Evolutionary conservation across 2,888 invertebrate genomes (phyloP), one percentile per base, ranked within the genome.

Genomic region (Zelleria hepariella): DNA sequence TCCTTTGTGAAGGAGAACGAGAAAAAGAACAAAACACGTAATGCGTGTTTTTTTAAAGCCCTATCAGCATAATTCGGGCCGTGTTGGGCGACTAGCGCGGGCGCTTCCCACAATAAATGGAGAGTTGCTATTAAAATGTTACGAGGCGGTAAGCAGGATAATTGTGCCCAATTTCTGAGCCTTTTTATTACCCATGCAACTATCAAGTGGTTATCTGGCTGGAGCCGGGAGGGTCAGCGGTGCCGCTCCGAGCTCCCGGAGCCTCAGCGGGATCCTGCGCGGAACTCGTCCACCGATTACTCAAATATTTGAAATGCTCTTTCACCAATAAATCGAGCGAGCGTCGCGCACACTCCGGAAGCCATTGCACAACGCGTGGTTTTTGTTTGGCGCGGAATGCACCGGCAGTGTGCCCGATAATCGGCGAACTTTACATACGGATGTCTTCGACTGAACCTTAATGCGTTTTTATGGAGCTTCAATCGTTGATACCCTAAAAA

Each of bases 151-250:
- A 81, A 80, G 74, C 79, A 77, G 69, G 73, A 75, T 86, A 85
- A 86, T 86, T 85, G 85, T 80, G 70, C 80, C 80, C 85, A 85
- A 85, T 85, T 86, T 83, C 70, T 73, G 71, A 78, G 75, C 74
- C 77, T 79, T 82, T 84, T 85, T 85, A 84, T 82, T 83, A 86
- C 79, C 76, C 80, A 73, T 78, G 76, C 80, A 78, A 79, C 80
- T 80, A 82, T 79, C 77, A 80, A 81, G 80, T 78, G 74, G 78
- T 82, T 85, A 82, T 82, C 78, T 80, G 61, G 71, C 78, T 80
- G 61, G 71, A 64, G 67, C 72, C 67, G 73, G 70, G 32, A 42
- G 32, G 32, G 32, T 10, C 32, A 15, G 32, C 32, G 72, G 68
- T 68, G 74, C 70, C 73, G 78, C 61, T 23, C 6, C 4, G 20